Evolutionary conservation across 2,888 invertebrate genomes (phyloP), one percentile per base, ranked within the genome.

Genomic region (Megalurothrips usitatus): DNA sequence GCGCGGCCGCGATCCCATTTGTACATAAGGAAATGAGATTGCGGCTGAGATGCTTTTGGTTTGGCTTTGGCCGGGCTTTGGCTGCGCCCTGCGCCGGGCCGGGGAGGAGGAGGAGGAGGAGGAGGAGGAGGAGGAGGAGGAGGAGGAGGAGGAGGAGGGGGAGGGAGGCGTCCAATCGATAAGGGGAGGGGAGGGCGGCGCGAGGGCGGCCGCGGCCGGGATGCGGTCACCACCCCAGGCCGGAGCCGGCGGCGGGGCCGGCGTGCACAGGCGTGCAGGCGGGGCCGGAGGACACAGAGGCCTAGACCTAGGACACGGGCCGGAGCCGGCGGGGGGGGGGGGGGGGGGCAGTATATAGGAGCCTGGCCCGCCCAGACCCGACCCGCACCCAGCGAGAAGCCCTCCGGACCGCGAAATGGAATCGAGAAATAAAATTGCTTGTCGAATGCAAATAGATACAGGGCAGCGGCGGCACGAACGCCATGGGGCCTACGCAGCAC

Each of bases 141-240:
- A 12, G 68, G 26, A 11, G 8, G 68, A 26, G 68, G 26, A 23
- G 34, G 68, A 26, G 68, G 23, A 11, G 26, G 68, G 68, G 23
- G 68, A n/a, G 23, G 68, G n/a, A 10, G 68, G 26, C 68, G 12
- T 10, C 68, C 68, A 75, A 75, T 75, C 68, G 68, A 75, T 75
- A 75, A 75, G 68, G 68, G 26, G 68, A 75, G 68, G 68, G 8
- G 68, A 23, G 23, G 68, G 26, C 11, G 68, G 68, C 14, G 34
- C 3, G 34, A 43, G 34, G 6, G 6, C 14, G 58, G 58, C 14
- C 10, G 68, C 26, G 68, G 68, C 12, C 6, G 6, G 68, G 68
- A 75, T 23, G 26, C 23, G 68, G 68, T 75, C 68, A 75, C 68
- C 68, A 23, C 68, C 23, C 68, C 68, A 12, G 23, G 12, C 68